These are phyloP conservation scores for Maniola jurtina DNA, from an alignment of 1,140 invertebrate genomes.

Conservation along the genomic window DNA sequence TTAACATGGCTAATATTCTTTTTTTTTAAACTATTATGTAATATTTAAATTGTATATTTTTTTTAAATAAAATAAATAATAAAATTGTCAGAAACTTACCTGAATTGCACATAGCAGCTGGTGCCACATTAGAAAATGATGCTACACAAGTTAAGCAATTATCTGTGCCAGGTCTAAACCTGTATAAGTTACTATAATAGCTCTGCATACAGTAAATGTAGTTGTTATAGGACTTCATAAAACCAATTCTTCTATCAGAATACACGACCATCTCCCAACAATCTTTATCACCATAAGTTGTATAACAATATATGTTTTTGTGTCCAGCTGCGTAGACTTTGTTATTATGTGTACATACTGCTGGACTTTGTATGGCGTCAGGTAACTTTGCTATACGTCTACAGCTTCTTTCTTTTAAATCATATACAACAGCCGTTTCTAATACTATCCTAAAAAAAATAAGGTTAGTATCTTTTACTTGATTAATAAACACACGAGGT, in stretches of 20 bases:
- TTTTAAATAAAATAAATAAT: neutral
- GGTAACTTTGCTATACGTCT: constrained; percentile 56
- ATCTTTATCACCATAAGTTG: constrained; percentile 41
- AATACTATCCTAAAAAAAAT: constrained; percentile 56
- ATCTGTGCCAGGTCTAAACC: constrained; percentile 51
- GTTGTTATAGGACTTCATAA: constrained; percentile 51
- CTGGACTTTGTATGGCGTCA: constrained; percentile 59
- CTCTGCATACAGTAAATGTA: constrained; percentile 63
- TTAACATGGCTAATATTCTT: too few species aligned
- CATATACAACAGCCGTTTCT: constrained; percentile 52
- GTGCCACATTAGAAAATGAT: constrained; percentile 48
- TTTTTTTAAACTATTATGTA: too few species aligned
- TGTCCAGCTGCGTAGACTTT: constrained; percentile 53
- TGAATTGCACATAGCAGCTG: constrained; percentile 50
- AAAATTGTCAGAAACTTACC: constrained; percentile 39
- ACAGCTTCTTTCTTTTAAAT: constrained; percentile 53
- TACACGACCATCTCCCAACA: constrained; percentile 43
- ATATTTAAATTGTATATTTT: too few species aligned
- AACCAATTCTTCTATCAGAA: constrained; percentile 51
- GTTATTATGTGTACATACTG: constrained; percentile 49
- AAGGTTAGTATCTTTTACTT: neutral
- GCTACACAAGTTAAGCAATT: constrained; percentile 43
- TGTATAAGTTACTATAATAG: constrained; percentile 57
- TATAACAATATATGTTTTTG: constrained; percentile 57
- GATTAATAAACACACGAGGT: neutral